Percentiles rank a stretch among this genome's conserved stretches.
These are phyloP conservation scores for Andricus quercusramuli DNA, from an alignment of 2,888 invertebrate genomes.

Conservation along the genomic window DNA sequence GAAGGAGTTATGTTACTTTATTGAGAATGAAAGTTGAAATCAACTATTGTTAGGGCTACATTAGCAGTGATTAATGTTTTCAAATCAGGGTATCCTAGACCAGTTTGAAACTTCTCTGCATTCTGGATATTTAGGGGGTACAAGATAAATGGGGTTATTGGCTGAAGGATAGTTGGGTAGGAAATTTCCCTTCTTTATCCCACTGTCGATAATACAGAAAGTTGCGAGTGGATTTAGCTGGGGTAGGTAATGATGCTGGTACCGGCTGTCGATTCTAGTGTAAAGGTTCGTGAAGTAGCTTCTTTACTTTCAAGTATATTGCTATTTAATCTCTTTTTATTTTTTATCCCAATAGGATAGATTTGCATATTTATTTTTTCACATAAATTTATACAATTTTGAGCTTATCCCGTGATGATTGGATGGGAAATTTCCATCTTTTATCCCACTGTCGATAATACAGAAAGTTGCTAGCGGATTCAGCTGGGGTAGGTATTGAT, in stretches of 20 bases:
- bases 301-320: too few relatives aligned
- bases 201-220: not conserved
- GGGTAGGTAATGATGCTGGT: not conserved
- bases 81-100: not conserved
- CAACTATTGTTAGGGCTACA: not conserved
- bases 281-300: not conserved
- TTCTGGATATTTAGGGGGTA: not conserved
- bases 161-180: not conserved
- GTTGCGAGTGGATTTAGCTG: not conserved
- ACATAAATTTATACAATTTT: too few relatives aligned
- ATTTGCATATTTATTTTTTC: too few relatives aligned
- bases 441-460: slow-evolving; percentile 6
- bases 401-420: not conserved
- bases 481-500: not conserved
- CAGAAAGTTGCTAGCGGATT: not conserved
- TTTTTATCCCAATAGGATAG: too few relatives aligned
- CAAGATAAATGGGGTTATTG: not conserved
- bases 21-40: not conserved
- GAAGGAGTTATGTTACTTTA: not conserved
- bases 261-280: not conserved
- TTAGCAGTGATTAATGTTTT: not conserved
- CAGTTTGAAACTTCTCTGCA: not conserved
- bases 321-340: too few relatives aligned
- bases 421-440: not conserved
- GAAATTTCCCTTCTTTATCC: not conserved